These are phyloP conservation scores for Meiosimyza decipiens DNA, from an alignment of 2,888 invertebrate genomes.

Conservation along the genomic window DNA sequence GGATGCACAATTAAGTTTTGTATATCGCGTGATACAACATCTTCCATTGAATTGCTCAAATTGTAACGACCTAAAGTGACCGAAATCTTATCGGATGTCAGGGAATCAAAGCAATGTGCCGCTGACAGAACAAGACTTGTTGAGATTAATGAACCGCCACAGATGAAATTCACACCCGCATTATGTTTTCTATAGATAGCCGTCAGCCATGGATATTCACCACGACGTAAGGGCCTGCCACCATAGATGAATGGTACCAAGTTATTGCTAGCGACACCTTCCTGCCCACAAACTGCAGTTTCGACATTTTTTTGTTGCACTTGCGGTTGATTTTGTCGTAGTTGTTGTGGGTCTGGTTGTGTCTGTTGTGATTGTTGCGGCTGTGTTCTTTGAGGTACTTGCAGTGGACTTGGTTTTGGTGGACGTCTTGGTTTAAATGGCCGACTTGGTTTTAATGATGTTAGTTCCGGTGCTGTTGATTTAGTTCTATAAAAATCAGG, in stretches of 20 bases:
- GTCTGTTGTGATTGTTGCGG: no score
- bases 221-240: conserved; percentile 57
- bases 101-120: conserved; percentile 65
- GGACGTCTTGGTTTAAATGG: no score
- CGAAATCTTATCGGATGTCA: conserved; percentile 49
- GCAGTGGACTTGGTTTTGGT: no score
- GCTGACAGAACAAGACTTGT: conserved; percentile 59
- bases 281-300: conserved; percentile 50
- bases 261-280: conserved; percentile 39
- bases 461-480: no score
- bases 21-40: conserved; percentile 47
- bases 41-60: conserved; percentile 52
- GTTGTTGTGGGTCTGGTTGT: neutral
- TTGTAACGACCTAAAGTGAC: conserved; percentile 66
- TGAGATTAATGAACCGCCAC: conserved; percentile 61
- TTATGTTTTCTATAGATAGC: conserved; percentile 68
- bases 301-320: conserved; percentile 1
- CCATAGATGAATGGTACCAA: conserved; percentile 49
- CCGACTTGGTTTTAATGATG: no score
- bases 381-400: no score
- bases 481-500: no score
- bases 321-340: conserved; percentile 6
- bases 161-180: conserved; percentile 59
- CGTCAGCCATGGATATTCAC: conserved; percentile 76
- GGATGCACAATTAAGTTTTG: conserved; percentile 62